Evolutionary conservation across 2,113 vertebrate genomes (phyloP).

Genomic region (Oreamnos americanus): DNA sequence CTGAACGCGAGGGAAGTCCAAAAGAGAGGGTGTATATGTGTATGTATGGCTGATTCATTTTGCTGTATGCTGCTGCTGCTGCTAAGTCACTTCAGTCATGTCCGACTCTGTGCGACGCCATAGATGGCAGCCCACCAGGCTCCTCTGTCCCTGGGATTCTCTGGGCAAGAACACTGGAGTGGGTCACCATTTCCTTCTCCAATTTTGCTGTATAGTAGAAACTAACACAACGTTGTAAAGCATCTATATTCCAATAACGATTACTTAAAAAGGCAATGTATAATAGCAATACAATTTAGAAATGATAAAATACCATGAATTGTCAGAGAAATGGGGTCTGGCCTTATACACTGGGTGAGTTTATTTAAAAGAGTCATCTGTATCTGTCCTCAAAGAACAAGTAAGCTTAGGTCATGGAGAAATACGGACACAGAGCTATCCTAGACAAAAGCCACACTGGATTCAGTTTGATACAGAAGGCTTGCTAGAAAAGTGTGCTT

Average conservation of each 20-base stretch:
- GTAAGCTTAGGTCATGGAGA: neutral
- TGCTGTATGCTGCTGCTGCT: neutral
- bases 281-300: neutral
- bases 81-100: too few relatives aligned
- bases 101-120: too few relatives aligned
- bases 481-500: neutral
- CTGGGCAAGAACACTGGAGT: too few relatives aligned
- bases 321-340: neutral
- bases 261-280: neutral
- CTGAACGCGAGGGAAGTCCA: accelerated
- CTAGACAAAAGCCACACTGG: neutral
- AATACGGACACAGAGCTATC: neutral
- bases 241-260: neutral
- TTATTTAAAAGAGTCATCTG: neutral
- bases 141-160: too few relatives aligned
- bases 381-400: neutral
- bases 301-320: neutral
- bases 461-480: neutral
- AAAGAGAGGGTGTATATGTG: neutral
- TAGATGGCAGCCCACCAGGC: too few relatives aligned
- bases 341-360: neutral
- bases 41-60: neutral
- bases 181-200: too few relatives aligned
- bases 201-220: neutral
- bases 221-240: neutral